Evolutionary conservation across 2,113 vertebrate species (phyloP).

Genomic region (Trematocara marginatum): DNA sequence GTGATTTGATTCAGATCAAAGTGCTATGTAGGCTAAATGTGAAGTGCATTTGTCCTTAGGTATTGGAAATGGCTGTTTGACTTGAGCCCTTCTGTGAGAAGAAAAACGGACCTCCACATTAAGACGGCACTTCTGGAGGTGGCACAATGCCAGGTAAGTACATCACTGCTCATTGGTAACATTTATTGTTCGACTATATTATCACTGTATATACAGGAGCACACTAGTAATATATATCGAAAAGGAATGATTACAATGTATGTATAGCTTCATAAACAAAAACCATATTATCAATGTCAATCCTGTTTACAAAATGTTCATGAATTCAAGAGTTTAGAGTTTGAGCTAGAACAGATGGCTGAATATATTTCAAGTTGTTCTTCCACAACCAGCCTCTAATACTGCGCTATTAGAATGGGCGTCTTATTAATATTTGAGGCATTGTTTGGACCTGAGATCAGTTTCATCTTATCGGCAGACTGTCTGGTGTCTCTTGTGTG

Average conservation of each 20-base stretch:
- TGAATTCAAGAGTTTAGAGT: background rate
- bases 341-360: background rate
- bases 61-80: conserved; percentile 49
- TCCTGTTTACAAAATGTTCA: background rate
- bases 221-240: background rate
- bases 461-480: background rate
- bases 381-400: background rate
- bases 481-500: background rate
- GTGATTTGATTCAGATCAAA: conserved; percentile 52
- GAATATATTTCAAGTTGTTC: background rate
- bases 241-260: background rate
- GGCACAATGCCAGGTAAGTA: conserved; percentile 9
- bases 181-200: conserved; percentile 12
- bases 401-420: background rate
- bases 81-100: conserved; percentile 11
- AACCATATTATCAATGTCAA: background rate
- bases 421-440: background rate
- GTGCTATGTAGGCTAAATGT: conserved; percentile 46
- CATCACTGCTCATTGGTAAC: conserved; percentile 1
- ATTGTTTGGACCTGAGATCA: background rate
- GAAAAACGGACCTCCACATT: conserved; percentile 2
- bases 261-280: background rate
- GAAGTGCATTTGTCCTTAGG: conserved; percentile 31
- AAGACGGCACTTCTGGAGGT: conserved; percentile 25
- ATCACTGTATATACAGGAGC: background rate